phyloP scores from a whole-genome alignment of 2,888 invertebrate genomes.

The Mactromeris polynyma region DNA sequence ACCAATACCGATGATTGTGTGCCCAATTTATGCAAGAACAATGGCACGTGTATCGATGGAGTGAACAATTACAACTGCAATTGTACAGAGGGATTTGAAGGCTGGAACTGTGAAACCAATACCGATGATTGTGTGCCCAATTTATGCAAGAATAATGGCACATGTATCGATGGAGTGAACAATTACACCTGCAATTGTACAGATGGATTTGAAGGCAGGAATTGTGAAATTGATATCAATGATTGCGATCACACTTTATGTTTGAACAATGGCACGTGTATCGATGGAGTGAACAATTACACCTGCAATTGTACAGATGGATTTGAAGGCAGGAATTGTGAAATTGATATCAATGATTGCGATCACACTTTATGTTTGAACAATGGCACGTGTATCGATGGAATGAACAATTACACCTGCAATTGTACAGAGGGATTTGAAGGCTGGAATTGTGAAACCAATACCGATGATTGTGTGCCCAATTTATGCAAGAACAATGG shows the following conservation, averaged over 20 bases:
- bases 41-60: neutral
- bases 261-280: neutral
- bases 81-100: neutral
- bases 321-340: neutral
- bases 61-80: neutral
- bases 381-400: neutral
- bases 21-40: neutral
- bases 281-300: neutral
- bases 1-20: neutral
- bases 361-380: neutral
- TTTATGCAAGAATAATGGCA: neutral
- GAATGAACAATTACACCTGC: neutral
- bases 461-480: neutral
- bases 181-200: conserved; percentile 5
- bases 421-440: neutral
- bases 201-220: neutral
- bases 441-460: neutral
- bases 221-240: neutral
- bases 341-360: neutral
- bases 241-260: neutral
- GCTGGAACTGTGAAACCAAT: neutral
- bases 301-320: neutral
- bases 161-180: neutral
- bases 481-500: neutral
- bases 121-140: neutral